Percentiles rank a stretch among this genome's conserved stretches.
phyloP scores from a whole-genome alignment of 2,113 vertebrate genomes.

The Stictonetta naevosa region DNA sequence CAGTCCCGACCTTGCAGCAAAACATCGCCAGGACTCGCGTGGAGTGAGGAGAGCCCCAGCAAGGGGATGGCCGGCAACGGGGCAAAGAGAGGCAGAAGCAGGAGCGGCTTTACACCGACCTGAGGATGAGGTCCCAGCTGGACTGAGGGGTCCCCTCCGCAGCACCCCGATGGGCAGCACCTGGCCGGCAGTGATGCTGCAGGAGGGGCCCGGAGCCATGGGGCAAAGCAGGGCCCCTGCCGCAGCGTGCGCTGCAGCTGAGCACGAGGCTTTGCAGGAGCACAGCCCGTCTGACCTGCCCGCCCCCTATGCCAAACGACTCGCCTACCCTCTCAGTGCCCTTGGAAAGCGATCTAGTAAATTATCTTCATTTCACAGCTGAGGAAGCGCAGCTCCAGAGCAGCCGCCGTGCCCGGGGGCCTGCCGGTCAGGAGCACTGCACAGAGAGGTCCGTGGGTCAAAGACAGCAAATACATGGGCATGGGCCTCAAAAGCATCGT shows the following conservation, averaged over 20 bases:
- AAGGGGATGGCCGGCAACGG: neutral
- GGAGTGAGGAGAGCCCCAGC: fast-evolving
- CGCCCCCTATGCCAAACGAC: neutral
- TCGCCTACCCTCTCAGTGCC: neutral
- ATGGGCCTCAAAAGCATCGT: constrained; percentile 2
- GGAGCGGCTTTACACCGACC: no score
- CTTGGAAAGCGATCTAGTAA: neutral
- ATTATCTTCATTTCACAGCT: constrained; percentile 29
- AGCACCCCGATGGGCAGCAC: neutral
- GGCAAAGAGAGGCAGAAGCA: no score
- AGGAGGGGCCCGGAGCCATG: fast-evolving
- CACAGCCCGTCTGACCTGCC: neutral
- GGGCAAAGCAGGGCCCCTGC: fast-evolving
- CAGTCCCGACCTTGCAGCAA: neutral
- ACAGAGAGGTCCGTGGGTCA: neutral
- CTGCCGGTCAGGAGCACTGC: neutral
- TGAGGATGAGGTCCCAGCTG: neutral
- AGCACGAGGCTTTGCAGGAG: neutral
- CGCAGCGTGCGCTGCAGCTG: fast-evolving
- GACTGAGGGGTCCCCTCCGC: neutral
- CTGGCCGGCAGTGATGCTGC: fast-evolving
- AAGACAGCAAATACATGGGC: neutral
- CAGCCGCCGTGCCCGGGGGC: neutral
- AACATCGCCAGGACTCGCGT: neutral
- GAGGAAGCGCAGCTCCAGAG: neutral